Evolutionary conservation across 2,888 invertebrate species (phyloP).

Genomic region (Seladonia tumulorum): DNA sequence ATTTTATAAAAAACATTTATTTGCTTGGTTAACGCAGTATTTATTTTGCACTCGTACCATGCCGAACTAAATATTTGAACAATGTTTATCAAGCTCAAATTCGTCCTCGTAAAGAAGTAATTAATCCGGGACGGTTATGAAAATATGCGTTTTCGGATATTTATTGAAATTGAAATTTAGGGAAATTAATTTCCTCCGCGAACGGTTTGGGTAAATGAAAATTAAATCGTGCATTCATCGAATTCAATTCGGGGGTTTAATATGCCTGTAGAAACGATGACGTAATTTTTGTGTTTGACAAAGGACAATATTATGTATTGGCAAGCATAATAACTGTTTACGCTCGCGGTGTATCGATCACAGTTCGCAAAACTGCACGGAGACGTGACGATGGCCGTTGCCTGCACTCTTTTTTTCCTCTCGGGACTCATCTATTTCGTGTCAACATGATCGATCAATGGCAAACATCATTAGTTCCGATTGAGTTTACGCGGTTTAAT

Average conservation of each 20-base stretch:
- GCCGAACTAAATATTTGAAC: no score
- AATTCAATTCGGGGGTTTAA: not conserved
- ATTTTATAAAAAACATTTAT: no score
- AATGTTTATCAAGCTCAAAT: not conserved
- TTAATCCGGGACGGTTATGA: not conserved
- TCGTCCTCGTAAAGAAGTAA: not conserved
- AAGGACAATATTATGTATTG: conserved; percentile 13
- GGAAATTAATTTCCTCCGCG: not conserved
- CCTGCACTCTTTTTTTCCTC: not conserved
- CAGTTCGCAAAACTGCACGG: not conserved
- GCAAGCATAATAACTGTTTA: not conserved
- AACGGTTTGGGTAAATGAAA: not conserved
- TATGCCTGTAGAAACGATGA: not conserved
- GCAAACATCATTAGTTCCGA: conserved; percentile 38
- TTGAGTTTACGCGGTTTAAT: conserved; percentile 36
- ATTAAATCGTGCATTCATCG: not conserved
- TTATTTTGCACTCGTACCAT: no score
- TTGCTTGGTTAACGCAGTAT: no score
- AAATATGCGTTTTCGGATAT: not conserved
- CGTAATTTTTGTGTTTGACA: not conserved
- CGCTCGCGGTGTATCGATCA: not conserved
- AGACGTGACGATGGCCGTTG: not conserved
- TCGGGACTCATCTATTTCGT: not conserved
- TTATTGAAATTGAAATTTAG: not conserved
- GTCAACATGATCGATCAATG: conserved; percentile 41